phyloP scores from a whole-genome alignment of 2,113 vertebrate genomes.

The Ellobius talpinus region DNA sequence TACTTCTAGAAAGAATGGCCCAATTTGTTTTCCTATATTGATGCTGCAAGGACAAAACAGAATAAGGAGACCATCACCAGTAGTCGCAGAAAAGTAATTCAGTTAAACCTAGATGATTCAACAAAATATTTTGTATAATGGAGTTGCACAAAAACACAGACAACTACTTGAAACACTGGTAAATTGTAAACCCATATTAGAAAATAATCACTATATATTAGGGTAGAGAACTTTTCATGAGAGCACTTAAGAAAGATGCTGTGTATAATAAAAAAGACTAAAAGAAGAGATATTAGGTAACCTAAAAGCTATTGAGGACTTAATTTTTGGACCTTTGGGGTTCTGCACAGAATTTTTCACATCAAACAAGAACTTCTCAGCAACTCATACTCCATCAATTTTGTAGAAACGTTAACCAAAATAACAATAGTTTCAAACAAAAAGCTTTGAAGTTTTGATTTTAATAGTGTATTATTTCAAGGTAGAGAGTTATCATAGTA shows the following conservation, averaged over 20 bases:
- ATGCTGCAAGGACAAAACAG: constrained; percentile 91
- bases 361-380: constrained; percentile 93
- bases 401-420: constrained; percentile 91
- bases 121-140: constrained; percentile 93
- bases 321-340: constrained; percentile 95
- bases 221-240: constrained; percentile 93
- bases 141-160: constrained; percentile 95
- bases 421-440: neutral
- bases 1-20: constrained; percentile 90
- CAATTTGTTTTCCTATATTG: constrained; percentile 91
- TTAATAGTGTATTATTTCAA: neutral
- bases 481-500: neutral
- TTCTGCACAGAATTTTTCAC: constrained; percentile 97
- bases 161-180: constrained; percentile 96
- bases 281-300: constrained; percentile 87
- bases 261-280: too few species aligned
- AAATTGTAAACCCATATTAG: constrained; percentile 92
- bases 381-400: constrained; percentile 96
- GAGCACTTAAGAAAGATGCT: constrained; percentile 63
- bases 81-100: constrained; percentile 85
- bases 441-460: neutral
- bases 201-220: constrained; percentile 89
- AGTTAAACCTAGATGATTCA: constrained; percentile 91
- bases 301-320: constrained; percentile 95
- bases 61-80: constrained; percentile 37